Conservation (phyloP, 1,140 invertebrate genomes). For the Samia ricini region DNA sequence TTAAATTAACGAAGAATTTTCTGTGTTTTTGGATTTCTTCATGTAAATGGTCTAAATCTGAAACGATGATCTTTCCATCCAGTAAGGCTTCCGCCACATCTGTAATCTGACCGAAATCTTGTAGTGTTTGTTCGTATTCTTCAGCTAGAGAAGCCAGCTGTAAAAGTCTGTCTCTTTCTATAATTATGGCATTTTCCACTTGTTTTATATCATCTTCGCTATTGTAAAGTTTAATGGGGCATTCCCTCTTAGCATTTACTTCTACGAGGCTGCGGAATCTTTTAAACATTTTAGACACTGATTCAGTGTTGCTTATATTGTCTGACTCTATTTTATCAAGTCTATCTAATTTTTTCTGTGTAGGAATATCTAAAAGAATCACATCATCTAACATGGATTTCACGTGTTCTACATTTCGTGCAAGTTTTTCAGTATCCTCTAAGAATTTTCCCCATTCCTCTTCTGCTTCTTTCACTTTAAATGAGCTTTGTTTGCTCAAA, state of each 20-base stretch:
- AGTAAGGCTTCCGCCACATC: constrained; percentile 88
- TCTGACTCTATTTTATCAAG: constrained; percentile 82
- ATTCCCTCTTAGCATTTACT: constrained; percentile 67
- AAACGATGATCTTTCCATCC: constrained; percentile 85
- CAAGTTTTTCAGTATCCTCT: constrained; percentile 78
- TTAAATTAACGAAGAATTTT: constrained; percentile 92
- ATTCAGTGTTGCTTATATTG: constrained; percentile 68
- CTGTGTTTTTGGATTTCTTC: constrained; percentile 93
- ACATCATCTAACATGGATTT: constrained; percentile 78
- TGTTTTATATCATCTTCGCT: constrained; percentile 83
- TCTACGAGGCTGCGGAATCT: constrained; percentile 49
- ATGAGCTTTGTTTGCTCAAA: constrained; percentile 80
- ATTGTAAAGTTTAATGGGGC: constrained; percentile 82
- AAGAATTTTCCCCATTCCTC: constrained; percentile 85
- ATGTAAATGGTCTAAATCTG: constrained; percentile 85
- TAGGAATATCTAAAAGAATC: constrained; percentile 79
- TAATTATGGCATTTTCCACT: constrained; percentile 82
- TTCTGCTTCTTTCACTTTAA: constrained; percentile 79
- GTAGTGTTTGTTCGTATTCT: constrained; percentile 91
- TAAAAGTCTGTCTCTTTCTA: constrained; percentile 85
- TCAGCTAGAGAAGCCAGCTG: constrained; percentile 86
- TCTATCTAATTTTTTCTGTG: constrained; percentile 80
- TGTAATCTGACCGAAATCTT: constrained; percentile 90
- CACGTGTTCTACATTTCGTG: constrained; percentile 75
- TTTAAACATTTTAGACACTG: constrained; percentile 50